A percentile compares a stretch with the other conserved stretches of the same genome.
These are phyloP conservation scores for Calephelis nemesis DNA, from an alignment of 1,140 invertebrate genomes.

Conservation along the genomic window DNA sequence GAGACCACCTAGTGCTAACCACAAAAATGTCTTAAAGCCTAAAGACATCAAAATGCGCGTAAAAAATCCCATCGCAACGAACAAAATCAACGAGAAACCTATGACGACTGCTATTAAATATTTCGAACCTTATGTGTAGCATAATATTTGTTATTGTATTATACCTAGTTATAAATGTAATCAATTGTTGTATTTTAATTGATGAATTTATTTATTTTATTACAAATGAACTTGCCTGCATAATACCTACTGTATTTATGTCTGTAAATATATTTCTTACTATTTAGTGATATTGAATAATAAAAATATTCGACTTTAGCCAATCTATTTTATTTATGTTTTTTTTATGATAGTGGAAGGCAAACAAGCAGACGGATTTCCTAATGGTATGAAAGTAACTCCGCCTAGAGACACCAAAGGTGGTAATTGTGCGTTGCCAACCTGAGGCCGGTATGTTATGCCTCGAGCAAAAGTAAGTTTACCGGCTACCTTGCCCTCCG, in stretches of 20 bases:
- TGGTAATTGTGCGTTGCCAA: too few species aligned
- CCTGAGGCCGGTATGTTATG: too few species aligned
- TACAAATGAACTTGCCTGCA: slow-evolving; percentile 73
- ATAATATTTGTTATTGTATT: slow-evolving; percentile 44
- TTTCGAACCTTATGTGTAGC: slow-evolving; percentile 77
- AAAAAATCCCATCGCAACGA: slow-evolving; percentile 71
- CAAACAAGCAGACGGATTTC: too few species aligned
- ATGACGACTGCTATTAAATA: slow-evolving; percentile 79
- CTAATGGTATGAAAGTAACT: too few species aligned
- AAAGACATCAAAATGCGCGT: slow-evolving; percentile 86
- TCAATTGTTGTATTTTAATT: slow-evolving; percentile 36
- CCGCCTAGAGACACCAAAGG: too few species aligned
- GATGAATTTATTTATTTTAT: slow-evolving; percentile 72
- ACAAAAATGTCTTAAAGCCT: slow-evolving; percentile 87
- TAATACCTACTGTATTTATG: slow-evolving; percentile 66
- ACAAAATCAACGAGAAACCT: slow-evolving; percentile 75
- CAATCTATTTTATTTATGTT: neutral
- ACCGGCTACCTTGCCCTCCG: too few species aligned
- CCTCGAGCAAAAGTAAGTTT: too few species aligned
- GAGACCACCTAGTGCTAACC: slow-evolving; percentile 83
- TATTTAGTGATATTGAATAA: slow-evolving; percentile 20
- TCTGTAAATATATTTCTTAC: slow-evolving; percentile 63
- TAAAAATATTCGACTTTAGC: slow-evolving; percentile 12
- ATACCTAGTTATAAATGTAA: slow-evolving; percentile 35
- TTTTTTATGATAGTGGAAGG: neutral